Evolutionary conservation across 92 coral and sea anemone genomes (phyloP).

Genomic region (Paramuricea clavata): DNA sequence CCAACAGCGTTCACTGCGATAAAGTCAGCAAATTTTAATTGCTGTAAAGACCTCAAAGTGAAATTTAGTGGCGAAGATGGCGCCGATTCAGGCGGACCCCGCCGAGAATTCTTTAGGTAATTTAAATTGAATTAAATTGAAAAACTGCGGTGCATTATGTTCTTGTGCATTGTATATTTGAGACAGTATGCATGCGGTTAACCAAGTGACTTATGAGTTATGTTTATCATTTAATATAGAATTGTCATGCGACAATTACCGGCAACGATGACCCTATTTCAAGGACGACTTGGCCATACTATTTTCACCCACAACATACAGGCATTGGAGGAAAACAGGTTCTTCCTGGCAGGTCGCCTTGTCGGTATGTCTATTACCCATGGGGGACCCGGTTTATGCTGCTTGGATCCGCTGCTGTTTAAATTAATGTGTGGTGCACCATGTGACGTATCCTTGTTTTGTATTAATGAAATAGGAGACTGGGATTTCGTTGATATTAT

Average conservation of each 20-base stretch:
- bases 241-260: constrained; percentile 47
- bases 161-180: too few relatives aligned
- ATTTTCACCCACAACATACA: constrained; percentile 51
- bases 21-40: neutral
- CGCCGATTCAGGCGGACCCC: constrained; percentile 44
- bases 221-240: too few relatives aligned
- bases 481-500: constrained; percentile 31
- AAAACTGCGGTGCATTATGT: too few relatives aligned
- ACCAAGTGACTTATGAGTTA: too few relatives aligned
- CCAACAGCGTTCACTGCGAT: constrained; percentile 41
- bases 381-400: constrained; percentile 50
- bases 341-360: constrained; percentile 52
- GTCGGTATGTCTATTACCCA: constrained; percentile 52
- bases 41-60: constrained; percentile 35
- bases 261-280: constrained; percentile 27
- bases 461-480: constrained; percentile 9
- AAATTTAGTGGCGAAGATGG: constrained; percentile 58
- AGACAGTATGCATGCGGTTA: too few relatives aligned
- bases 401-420: constrained; percentile 50
- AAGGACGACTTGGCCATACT: constrained; percentile 54
- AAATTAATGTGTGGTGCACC: constrained; percentile 58
- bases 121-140: too few relatives aligned
- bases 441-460: constrained; percentile 37
- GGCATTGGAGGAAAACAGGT: constrained; percentile 50
- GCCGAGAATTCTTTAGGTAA: constrained; percentile 49